Base-by-base conservation (phyloP, 1,140 invertebrate genomes). In the Coptotermes formosanus region DNA sequence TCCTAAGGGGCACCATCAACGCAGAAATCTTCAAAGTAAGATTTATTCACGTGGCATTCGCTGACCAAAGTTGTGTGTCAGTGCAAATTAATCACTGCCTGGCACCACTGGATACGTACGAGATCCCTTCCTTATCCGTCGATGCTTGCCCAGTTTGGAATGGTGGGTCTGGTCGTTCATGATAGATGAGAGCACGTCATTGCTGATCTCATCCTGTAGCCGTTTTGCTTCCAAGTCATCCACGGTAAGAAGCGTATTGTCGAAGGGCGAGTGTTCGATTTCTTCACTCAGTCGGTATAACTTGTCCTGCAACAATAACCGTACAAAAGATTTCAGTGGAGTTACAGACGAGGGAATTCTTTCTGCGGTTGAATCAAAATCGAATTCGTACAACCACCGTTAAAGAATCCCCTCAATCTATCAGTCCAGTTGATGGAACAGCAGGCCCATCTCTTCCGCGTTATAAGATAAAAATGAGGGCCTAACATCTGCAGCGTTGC, bases 281-380 rank as follows among this genome's bases (percentile, higher is more conserved):
- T 30, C 45, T 55, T 38, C 75, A 48, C 85, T 85, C 85, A 85
- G 64, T 23, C 14, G 25, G 85, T 85, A 85, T 23, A 85, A 19
- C 44, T 85, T 85, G 45, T 85, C 85, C 85, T 85, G 85, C 75
- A 85, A 85, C 48, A 30, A 3, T 25, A 75, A 25, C 7, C 64
- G n/a, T 30, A 75, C 25, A 2, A n/a, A 75, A 30, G 25, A 0
- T 6, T 75, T 75, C n/a, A 3, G 64, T 30, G 8, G 7, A 2
- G 64, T 8, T 25, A 75, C 64, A 30, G 4, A 38, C 2, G 38
- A 38, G 38, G 2, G 38, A 38, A 38, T 38, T 38, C 38, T 38
- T 38, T 38, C 38, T 38, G 38, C 38, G 2, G 38, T 38, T 38
- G 3, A 48, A 48, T 16, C 9, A 16, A 48, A 48, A 48, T 16